Evolutionary conservation across 2,888 invertebrate species (phyloP), one percentile per base, ranked within the genome.

Genomic region (Microchrysa polita): DNA sequence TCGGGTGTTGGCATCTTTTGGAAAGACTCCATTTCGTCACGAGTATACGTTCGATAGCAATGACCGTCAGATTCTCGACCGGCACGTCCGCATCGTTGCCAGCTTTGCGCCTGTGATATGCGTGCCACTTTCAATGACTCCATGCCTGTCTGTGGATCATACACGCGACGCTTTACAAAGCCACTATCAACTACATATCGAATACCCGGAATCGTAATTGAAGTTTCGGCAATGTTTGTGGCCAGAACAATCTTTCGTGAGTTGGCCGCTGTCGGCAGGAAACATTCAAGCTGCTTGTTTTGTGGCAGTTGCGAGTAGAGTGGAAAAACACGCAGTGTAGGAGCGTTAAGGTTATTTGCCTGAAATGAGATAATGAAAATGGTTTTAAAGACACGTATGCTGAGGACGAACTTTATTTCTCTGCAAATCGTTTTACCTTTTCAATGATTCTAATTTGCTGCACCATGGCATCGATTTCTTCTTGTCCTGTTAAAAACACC

Each of bases 201-300:
- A 78, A 98, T 93, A 71, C 95, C 93, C 73, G 93, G 93, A 79
- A 99, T 98, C 0, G 98, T 99, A 34, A 99, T 90, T 1, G 98
- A 98, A 0, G 98, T 96, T 86, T 99, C 99, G 0, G 99, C 98
- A 77, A 99, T 95, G 83, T 99, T 99, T 40, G 99, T 99, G 5
- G 97, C 92, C 65, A 99, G 87, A 34, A 99, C 92, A 23, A 98
- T 91, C 87, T 98, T 99, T 72, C 98, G 88, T 18, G 90, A 90
- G 74, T 92, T 92, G 2, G 88, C 85, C 1, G 93, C 90, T 1
- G 91, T 88, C 0, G 89, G 88, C 75, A 90, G 87, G 87, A 97
- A 97, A 20, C 95, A 96, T 81, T 92, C 92, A 81, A 97, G 86
- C 85, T 98, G 96, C 79, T 95, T 95, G 20, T 89, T 87, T 53